These are phyloP conservation scores for Eupithecia centaureata DNA, from an alignment of 2,888 invertebrate species.

Conservation along the genomic window DNA sequence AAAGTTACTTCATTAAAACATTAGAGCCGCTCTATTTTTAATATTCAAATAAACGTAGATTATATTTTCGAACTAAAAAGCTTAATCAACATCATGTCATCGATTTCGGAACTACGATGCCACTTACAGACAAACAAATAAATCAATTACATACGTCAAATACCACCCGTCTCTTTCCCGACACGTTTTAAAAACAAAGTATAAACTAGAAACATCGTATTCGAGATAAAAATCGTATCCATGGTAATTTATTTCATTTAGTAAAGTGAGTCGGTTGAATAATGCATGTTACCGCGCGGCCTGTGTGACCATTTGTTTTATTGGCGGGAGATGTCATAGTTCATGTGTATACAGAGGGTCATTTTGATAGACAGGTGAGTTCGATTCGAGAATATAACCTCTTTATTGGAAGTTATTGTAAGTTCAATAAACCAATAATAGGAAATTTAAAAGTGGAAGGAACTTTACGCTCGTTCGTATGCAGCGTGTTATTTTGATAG, in stretches of 20 bases:
- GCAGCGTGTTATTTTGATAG: too few species aligned
- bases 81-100: too few species aligned
- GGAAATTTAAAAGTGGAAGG: too few species aligned
- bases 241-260: slow-evolving; percentile 67
- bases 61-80: too few species aligned
- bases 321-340: slow-evolving; percentile 40
- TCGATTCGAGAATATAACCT: not conserved
- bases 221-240: slow-evolving; percentile 41
- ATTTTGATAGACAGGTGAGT: slow-evolving; percentile 11
- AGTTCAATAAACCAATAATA: too few species aligned
- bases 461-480: too few species aligned
- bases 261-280: slow-evolving; percentile 60
- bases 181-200: slow-evolving; percentile 22
- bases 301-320: slow-evolving; percentile 44
- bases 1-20: too few species aligned
- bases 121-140: not conserved
- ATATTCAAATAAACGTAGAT: too few species aligned
- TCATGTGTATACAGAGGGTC: slow-evolving; percentile 26
- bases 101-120: too few species aligned
- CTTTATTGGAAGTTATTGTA: too few species aligned
- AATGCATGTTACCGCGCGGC: slow-evolving; percentile 49
- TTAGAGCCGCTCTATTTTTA: too few species aligned
- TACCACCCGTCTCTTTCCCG: not conserved
- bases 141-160: not conserved
- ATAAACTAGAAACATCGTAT: slow-evolving; percentile 24